Conservation (phyloP, 2,797 vertebrate species). For the Acanthornis magna region DNA sequence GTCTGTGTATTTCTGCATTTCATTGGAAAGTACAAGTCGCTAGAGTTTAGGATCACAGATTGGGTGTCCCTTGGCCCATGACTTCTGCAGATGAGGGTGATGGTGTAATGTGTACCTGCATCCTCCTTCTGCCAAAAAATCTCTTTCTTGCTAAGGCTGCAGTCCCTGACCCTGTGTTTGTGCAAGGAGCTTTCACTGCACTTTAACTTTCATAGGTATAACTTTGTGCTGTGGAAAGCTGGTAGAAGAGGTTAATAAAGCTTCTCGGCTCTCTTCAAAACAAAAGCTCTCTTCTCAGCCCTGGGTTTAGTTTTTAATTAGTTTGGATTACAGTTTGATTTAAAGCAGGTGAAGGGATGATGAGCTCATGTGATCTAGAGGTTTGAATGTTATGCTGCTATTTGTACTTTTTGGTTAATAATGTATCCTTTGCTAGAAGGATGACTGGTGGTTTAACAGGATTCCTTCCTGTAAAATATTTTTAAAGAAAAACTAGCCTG, state of each 20-base stretch:
- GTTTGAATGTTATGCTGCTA: constrained; percentile 39
- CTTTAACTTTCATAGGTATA: not conserved
- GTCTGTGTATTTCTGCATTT: not conserved
- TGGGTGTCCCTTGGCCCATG: not conserved
- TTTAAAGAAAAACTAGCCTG: not conserved
- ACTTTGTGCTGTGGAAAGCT: constrained; percentile 14
- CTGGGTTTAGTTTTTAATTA: constrained; percentile 72
- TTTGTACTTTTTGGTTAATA: constrained; percentile 48
- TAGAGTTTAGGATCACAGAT: not conserved
- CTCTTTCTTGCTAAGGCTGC: constrained; percentile 43
- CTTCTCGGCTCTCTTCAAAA: constrained; percentile 26
- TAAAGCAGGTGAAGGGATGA: constrained; percentile 22
- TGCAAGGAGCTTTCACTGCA: not conserved
- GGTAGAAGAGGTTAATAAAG: constrained; percentile 67
- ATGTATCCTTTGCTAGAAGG: constrained; percentile 13
- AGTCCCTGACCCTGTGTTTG: constrained; percentile 59
- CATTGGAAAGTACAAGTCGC: not conserved
- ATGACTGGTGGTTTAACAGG: not conserved
- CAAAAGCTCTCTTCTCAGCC: constrained; percentile 57
- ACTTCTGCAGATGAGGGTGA: not conserved
- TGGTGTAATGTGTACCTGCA: constrained; percentile 42
- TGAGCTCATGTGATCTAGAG: constrained; percentile 47
- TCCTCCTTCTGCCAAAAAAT: not conserved
- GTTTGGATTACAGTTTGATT: constrained; percentile 68
- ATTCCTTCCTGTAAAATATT: not conserved